A percentile compares a stretch with the other conserved stretches of the same genome.
Evolutionary conservation across 2,888 invertebrate species (phyloP).

Genomic region (Tachina fera): DNA sequence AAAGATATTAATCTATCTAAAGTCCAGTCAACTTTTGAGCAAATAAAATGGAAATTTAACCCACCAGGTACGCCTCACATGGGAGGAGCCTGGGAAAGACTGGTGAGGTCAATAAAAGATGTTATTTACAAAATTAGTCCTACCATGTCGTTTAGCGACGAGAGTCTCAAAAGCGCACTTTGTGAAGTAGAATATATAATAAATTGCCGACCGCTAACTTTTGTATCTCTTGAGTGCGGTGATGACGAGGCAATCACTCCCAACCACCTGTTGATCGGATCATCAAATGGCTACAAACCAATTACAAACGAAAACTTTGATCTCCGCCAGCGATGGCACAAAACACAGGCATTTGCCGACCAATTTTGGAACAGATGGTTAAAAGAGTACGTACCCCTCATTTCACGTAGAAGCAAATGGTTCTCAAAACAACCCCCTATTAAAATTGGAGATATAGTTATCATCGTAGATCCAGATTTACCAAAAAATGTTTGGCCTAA

Average conservation of each 20-base stretch:
- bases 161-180: slow-evolving; percentile 61
- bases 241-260: slow-evolving; percentile 71
- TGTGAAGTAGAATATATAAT: slow-evolving; percentile 66
- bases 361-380: slow-evolving; percentile 40
- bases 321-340: slow-evolving; percentile 60
- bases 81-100: slow-evolving; percentile 68
- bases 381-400: slow-evolving; percentile 48
- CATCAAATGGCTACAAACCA: slow-evolving; percentile 63
- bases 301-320: slow-evolving; percentile 18
- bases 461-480: slow-evolving; percentile 58
- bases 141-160: slow-evolving; percentile 63
- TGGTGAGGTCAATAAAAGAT: slow-evolving; percentile 63
- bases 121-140: slow-evolving; percentile 43
- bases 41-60: neutral
- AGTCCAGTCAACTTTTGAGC: neutral
- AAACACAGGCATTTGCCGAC: slow-evolving; percentile 17
- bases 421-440: slow-evolving; percentile 46
- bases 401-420: slow-evolving; percentile 61
- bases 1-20: neutral
- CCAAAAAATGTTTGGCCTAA: slow-evolving; percentile 62
- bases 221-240: slow-evolving; percentile 62
- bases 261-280: slow-evolving; percentile 69
- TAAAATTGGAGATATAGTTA: slow-evolving; percentile 2
- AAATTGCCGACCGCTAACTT: slow-evolving; percentile 66
- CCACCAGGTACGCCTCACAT: slow-evolving; percentile 42